These are phyloP conservation scores for Acanthurus leucopareius DNA, from an alignment of 2,797 vertebrate species.

Conservation along the genomic window DNA sequence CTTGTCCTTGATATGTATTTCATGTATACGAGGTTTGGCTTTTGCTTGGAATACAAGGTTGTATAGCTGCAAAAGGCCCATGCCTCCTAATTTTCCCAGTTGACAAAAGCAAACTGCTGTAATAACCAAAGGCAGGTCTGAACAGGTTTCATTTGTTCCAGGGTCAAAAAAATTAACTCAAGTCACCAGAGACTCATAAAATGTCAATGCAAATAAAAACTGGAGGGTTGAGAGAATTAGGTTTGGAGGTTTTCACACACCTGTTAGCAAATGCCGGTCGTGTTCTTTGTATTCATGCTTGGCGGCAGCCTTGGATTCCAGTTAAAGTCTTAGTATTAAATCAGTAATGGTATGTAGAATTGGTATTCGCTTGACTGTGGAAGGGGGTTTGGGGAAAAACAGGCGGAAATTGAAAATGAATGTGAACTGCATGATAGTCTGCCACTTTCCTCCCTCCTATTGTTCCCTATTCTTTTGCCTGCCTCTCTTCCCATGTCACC, in stretches of 20 bases:
- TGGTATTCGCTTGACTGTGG: conserved; percentile 74
- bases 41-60: conserved; percentile 22
- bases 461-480: conserved; percentile 65
- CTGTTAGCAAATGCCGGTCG: conserved; percentile 57
- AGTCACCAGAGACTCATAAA: conserved; percentile 42
- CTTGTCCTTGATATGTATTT: conserved; percentile 47
- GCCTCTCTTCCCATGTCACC: conserved; percentile 67
- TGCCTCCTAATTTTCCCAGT: conserved; percentile 43
- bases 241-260: conserved; percentile 52
- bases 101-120: conserved; percentile 24
- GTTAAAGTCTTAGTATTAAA: conserved; percentile 74
- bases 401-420: conserved; percentile 82
- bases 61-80: conserved; percentile 13
- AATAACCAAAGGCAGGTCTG: conserved; percentile 10
- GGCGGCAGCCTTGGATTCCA: conserved; percentile 68
- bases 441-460: conserved; percentile 69
- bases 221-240: conserved; percentile 52
- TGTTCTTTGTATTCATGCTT: conserved; percentile 69
- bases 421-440: conserved; percentile 80
- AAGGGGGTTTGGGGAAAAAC: conserved; percentile 74
- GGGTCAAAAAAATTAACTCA: conserved; percentile 56
- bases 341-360: conserved; percentile 79
- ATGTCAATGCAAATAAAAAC: conserved; percentile 55
- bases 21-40: conserved; percentile 35
- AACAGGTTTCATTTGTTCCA: conserved; percentile 25